Percentiles rank a stretch among this genome's conserved stretches.
Evolutionary conservation across 2,888 invertebrate genomes (phyloP).

Genomic region (Heliconius aoede): DNA sequence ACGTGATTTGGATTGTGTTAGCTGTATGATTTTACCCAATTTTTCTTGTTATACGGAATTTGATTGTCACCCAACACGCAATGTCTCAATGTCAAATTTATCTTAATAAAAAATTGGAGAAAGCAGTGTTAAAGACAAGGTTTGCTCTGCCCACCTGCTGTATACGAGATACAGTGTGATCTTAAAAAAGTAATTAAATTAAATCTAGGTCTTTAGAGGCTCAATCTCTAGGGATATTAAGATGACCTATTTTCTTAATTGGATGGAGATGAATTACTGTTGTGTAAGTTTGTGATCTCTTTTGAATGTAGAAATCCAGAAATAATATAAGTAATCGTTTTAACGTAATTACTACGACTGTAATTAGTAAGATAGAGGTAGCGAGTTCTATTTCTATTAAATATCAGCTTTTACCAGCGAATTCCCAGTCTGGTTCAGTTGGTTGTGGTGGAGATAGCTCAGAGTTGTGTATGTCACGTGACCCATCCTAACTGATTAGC

Average conservation of each 20-base stretch:
- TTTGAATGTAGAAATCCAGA: neutral
- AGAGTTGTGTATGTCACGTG: too few relatives aligned
- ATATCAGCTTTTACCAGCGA: too few relatives aligned
- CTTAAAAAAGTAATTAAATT: neutral
- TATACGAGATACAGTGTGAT: neutral
- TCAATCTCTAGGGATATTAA: conserved; percentile 5
- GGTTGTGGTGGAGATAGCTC: too few relatives aligned
- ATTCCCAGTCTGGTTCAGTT: too few relatives aligned
- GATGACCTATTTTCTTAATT: conserved; percentile 28
- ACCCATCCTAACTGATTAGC: too few relatives aligned
- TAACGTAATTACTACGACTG: neutral
- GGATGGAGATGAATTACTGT: conserved; percentile 4
- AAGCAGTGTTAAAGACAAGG: neutral
- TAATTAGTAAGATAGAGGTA: neutral
- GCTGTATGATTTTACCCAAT: neutral
- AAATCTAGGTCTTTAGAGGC: neutral
- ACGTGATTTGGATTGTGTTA: neutral
- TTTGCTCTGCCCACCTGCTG: neutral
- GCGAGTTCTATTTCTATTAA: neutral
- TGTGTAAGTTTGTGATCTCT: conserved; percentile 13
- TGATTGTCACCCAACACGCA: too few relatives aligned
- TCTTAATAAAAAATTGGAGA: neutral
- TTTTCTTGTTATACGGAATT: neutral
- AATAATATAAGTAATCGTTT: neutral
- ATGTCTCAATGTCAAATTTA: too few relatives aligned